Evolutionary conservation across 2,113 vertebrate species (phyloP), one percentile per base, ranked within the genome.

Genomic region (Apeltes quadracus): DNA sequence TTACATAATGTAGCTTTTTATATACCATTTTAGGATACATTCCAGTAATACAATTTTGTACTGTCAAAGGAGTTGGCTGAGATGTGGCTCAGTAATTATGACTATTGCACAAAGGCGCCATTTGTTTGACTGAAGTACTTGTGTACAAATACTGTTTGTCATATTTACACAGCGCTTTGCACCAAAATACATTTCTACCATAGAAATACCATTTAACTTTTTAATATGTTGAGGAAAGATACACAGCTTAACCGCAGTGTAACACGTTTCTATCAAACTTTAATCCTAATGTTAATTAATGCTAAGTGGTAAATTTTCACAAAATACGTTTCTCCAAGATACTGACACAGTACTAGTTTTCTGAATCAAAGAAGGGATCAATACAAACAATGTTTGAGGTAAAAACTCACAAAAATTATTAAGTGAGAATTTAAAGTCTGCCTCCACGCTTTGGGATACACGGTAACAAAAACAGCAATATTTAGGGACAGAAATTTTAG

Each of bases 111-210:
- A 72, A 53, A 67, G 69, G 6, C 32, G 20, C 41, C 80, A 71
- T 78, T 61, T 16, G 62, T 61, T 61, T 54, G 38, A 59, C 51
- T 48, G 44, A 77, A 77, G 68, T 70, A 88, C 61, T 65, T 79
- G 38, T 84, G 62, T 92, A 92, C 86, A 91, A 84, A 88, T 84
- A 90, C 85, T 84, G 76, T 76, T 79, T 80, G 61, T 80, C 70
- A 81, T 91, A 91, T 92, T 65, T 90, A 91, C 69, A 82, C 36
- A 32, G 15, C 46, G 74, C 27, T 79, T 65, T 68, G 27, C n/a
- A 29, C 58, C 48, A 34, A 34, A 34, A 34, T 4, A 3, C 29
- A 32, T 32, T 32, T 32, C 29, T 32, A 32, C 29, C 29, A 64
- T 51, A 70, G 69, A 81, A 88, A 88, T 73, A 55, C 63, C 39